Evolutionary conservation across 1,140 invertebrate species (phyloP).

Genomic region (Meloidogyne floridensis): DNA sequence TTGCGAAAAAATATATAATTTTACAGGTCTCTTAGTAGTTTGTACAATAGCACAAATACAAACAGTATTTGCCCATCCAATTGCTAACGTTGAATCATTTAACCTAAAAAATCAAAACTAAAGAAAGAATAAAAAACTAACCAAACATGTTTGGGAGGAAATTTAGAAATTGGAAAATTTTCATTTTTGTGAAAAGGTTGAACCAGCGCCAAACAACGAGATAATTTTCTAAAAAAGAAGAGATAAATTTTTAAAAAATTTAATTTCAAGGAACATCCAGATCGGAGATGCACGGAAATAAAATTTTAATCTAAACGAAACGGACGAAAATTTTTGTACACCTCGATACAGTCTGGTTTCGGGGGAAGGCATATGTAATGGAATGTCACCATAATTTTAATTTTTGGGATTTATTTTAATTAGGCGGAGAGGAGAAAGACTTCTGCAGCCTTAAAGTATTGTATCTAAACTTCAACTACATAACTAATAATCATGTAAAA

Average conservation of each 20-base stretch:
- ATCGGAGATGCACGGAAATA: too few species aligned
- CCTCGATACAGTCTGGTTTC: too few species aligned
- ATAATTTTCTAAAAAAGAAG: constrained; percentile 37
- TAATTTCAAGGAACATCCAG: not conserved
- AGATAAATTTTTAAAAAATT: not conserved
- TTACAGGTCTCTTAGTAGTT: not conserved
- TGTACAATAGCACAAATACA: constrained; percentile 34
- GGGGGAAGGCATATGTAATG: too few species aligned
- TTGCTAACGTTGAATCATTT: constrained; percentile 45
- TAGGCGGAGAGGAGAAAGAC: too few species aligned
- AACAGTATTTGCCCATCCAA: constrained; percentile 61
- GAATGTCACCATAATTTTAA: too few species aligned
- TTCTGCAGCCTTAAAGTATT: too few species aligned
- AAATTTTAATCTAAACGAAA: too few species aligned
- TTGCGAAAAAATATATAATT: not conserved
- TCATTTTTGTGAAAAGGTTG: constrained; percentile 52
- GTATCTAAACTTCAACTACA: too few species aligned
- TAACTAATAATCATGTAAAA: too few species aligned
- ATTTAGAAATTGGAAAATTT: constrained; percentile 37
- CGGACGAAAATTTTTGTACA: too few species aligned
- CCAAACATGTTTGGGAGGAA: constrained; percentile 17
- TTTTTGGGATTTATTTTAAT: too few species aligned
- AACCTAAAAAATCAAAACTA: constrained; percentile 42
- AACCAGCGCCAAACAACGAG: constrained; percentile 52
- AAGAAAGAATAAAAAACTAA: not conserved